Base-by-base conservation (phyloP, 2,113 vertebrate species). In the Edolisoma coerulescens region DNA sequence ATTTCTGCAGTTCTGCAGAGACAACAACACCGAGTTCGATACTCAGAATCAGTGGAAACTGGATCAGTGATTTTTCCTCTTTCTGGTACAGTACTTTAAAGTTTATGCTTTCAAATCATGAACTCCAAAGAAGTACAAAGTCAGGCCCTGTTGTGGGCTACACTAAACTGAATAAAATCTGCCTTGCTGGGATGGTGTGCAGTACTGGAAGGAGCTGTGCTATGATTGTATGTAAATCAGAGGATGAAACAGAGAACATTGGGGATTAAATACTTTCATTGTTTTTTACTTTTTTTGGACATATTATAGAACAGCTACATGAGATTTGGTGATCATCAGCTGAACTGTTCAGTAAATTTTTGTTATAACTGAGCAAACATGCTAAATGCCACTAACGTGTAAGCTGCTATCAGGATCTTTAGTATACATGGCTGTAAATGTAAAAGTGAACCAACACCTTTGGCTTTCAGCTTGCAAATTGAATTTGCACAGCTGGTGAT, bases 21-120 rank as follows among this genome's bases (percentile, higher is more conserved):
- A 33, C 98, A 98, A 90, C 98, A 98, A 9, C 99, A 99, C 87
- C 96, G 98, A 63, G 84, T 99, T 95, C 97, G 99, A 28, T 98
- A 98, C 54, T 99, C 99, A 83, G 98, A 99, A 89, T 96, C 97
- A 15, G 98, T 99, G 33, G 97, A 98, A 96, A 69, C 67, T 21
- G 99, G 98, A 94, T 96, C 98, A 3, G 96, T 99, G 71, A 98
- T 99, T 95, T 99, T 99, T 88, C 98, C 99, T 83, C 93, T 98
- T 71, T 99, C 99, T 97, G 99, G 99, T 99, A 98, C 33, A 63
- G 87, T 95, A 80, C 37, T 85, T 89, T n/a, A 33, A 93, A 68
- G 13, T 75, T 88, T 67, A 69, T 67, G 4, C 33, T 84, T 87
- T 76, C 59, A 76, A 92, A 85, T 70, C 6, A 6, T 44, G 30